Evolutionary conservation across 2,113 vertebrate genomes (phyloP), one percentile per base, ranked within the genome.

Genomic region (Megaceryle torquata): DNA sequence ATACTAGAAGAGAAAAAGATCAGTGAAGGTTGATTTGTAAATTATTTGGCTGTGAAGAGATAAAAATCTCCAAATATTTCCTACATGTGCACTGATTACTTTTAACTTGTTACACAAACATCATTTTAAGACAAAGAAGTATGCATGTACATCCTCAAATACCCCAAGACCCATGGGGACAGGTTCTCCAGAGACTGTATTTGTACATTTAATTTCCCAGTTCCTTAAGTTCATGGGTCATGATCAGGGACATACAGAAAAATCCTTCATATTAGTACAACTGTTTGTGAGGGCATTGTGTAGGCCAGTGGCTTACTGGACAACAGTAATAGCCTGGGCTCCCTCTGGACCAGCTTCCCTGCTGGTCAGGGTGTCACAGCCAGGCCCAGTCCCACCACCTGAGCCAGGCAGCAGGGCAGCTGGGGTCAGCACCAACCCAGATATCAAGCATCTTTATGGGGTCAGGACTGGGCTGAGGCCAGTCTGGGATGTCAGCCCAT

Each of bases 81-180:
- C 28, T 67, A 25, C 51, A 51, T 64, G 8, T 56, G 57, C 10
- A 4, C 0, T 1, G 5, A 5, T 64, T 75, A 37, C 22, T 82
- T 82, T 72, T 48, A 88, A 11, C 13, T 59, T 28, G 16, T 44
- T 68, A 46, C 31, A 44, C 11, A 87, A 72, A 63, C 13, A 53
- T 68, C n/a, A 25, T 25, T 71, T 79, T 18, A 72, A 63, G 5
- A 24, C 8, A 4, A 15, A 64, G 15, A 67, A 64, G 15, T 31
- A 9, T 10, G 10, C 0, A 2, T 0, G 0, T 19, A 11, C 4
- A 3, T 46, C 31, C 51, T 82, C 51, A 67, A 24, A 41, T 15
- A 67, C 18, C 22, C 33, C 17, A 74, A 29, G 54, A 48, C n/a
- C 33, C 12, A 9, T 2, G 17, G 44, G 9, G 78, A 9, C 17